Conservation (phyloP, 2,113 vertebrate species). For the Melanerpes aurifrons region DNA sequence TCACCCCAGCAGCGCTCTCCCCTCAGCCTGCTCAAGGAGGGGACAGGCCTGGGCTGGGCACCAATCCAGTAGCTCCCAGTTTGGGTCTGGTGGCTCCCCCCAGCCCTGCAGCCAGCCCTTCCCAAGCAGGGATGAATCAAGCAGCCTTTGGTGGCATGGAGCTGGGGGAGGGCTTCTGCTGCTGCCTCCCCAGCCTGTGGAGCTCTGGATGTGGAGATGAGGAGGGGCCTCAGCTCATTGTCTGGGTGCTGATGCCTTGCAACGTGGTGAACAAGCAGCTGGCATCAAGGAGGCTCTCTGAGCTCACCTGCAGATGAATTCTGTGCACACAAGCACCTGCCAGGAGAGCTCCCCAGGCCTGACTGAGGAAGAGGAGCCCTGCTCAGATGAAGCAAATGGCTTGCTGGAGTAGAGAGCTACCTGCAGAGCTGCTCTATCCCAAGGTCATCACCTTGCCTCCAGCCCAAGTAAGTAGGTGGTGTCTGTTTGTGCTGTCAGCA, state of each 20-base stretch:
- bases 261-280: neutral
- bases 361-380: neutral
- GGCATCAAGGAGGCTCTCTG: neutral
- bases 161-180: neutral
- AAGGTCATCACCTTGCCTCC: neutral
- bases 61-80: neutral
- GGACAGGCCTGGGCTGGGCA: neutral
- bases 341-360: neutral
- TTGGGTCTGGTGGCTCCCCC: neutral
- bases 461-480: neutral
- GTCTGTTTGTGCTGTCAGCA: accelerated
- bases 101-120: neutral
- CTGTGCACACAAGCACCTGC: neutral
- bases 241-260: neutral
- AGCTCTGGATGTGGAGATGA: neutral
- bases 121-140: neutral
- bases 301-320: neutral
- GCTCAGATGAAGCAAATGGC: neutral
- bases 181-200: neutral
- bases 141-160: neutral
- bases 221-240: neutral
- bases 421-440: neutral
- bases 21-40: neutral
- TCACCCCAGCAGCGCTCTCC: neutral
- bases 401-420: neutral